Evolutionary conservation across 2,888 invertebrate species (phyloP).

Genomic region (Leucophenga maculata): DNA sequence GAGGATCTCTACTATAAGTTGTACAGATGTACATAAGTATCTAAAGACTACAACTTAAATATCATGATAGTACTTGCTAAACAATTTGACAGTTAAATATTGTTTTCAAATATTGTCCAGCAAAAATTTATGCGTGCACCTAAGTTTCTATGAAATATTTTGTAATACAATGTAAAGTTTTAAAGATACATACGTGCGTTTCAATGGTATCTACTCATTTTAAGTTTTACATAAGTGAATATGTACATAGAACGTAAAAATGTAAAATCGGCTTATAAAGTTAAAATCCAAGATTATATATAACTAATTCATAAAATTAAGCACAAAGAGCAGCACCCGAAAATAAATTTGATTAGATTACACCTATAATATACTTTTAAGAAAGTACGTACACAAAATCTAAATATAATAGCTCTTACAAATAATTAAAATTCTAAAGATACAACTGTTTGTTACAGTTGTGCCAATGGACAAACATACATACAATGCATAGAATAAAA

Average conservation of each 20-base stretch:
- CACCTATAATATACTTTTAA: neutral
- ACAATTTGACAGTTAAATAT: constrained; percentile 26
- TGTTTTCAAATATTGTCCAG: constrained; percentile 53
- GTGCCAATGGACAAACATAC: neutral
- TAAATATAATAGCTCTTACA: neutral
- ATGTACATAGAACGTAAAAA: too few relatives aligned
- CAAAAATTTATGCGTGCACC: constrained; percentile 52
- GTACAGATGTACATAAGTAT: constrained; percentile 19
- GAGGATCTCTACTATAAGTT: constrained; percentile 49
- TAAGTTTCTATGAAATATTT: constrained; percentile 38
- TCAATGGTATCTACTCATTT: too few relatives aligned
- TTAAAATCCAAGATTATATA: neutral
- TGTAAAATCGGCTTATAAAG: too few relatives aligned
- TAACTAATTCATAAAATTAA: constrained; percentile 3
- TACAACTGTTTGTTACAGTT: neutral
- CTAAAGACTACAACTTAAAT: constrained; percentile 4
- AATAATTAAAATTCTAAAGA: neutral
- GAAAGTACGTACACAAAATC: neutral
- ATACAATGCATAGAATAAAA: neutral
- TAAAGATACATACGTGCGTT: too few relatives aligned
- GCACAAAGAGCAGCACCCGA: constrained; percentile 5
- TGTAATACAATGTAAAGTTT: neutral
- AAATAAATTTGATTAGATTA: neutral
- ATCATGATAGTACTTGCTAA: neutral
- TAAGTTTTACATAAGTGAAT: too few relatives aligned